Conservation (phyloP, 2,888 invertebrate genomes). For the Eledona agricola region DNA sequence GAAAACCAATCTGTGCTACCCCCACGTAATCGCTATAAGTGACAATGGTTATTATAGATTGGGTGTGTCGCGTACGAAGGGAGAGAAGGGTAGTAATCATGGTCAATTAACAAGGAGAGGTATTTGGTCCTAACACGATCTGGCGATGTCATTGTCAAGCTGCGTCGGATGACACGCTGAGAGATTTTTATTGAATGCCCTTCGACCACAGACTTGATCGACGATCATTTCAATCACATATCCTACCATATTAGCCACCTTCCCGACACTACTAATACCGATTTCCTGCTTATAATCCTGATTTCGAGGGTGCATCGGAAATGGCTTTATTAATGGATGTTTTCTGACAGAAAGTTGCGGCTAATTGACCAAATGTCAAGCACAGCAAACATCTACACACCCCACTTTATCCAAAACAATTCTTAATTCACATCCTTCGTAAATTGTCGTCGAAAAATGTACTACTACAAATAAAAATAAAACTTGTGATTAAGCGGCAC, state of each 20-base stretch:
- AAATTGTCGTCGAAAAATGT: no score
- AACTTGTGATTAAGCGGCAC: no score
- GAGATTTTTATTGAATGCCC: slow-evolving; percentile 51
- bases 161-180: slow-evolving; percentile 49
- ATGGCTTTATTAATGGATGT: slow-evolving; percentile 42
- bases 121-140: slow-evolving; percentile 56
- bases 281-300: slow-evolving; percentile 35
- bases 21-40: slow-evolving; percentile 54
- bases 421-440: neutral
- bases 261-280: slow-evolving; percentile 31
- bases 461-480: no score
- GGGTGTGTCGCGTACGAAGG: slow-evolving; percentile 41
- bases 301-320: slow-evolving; percentile 41
- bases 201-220: slow-evolving; percentile 51
- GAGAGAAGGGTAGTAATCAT: slow-evolving; percentile 54
- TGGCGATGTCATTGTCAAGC: slow-evolving; percentile 49
- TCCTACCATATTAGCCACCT: slow-evolving; percentile 33
- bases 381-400: slow-evolving; percentile 4
- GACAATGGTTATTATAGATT: slow-evolving; percentile 52
- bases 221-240: slow-evolving; percentile 38
- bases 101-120: slow-evolving; percentile 57
- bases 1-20: slow-evolving; percentile 57
- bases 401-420: neutral
- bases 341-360: slow-evolving; percentile 4
- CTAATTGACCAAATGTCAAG: slow-evolving; percentile 31